Evolutionary conservation across 2,113 vertebrate genomes (phyloP), one percentile per base, ranked within the genome.

Genomic region (Saccopteryx leptura): DNA sequence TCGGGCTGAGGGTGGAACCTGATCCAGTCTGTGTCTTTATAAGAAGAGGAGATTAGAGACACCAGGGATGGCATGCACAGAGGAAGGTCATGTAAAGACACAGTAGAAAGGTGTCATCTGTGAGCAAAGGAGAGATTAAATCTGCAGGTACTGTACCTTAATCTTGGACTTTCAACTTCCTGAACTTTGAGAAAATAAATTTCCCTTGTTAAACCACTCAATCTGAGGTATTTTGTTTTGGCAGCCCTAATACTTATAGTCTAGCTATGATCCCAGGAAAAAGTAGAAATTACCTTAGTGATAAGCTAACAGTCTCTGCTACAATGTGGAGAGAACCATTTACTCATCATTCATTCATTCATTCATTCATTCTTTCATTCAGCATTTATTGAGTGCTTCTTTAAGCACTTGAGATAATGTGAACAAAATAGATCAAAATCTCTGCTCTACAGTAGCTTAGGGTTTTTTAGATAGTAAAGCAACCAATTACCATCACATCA

Each of bases 391-490:
- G 76, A 93, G 18, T 75, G 18, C 18, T 87, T 17, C 15, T 78
- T 31, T 81, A 88, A 56, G 24, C 3, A 31, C 56, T 58, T 94
- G 52, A 60, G 48, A 33, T 88, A 88, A 15, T 31, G 28, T 78
- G 65, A 69, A 56, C 2, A 39, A 78, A 87, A 75, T 7, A 88
- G 56, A 80, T 26, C 33, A 60, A 81, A 75, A 39, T 65, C 18
- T 81, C 31, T 89, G 46, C 52, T n/a, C 1, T 81, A 2, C 7
- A 39, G 39, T 24, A 48, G 48, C 31, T 60, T 71, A 52, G 52
- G 52, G 79, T 95, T 94, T 90, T 83, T 60, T 52, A 92, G 50
- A 17, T 63, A 46, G 46, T 10, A 48, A 92, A 80, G 24, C 7
- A 65, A 76, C 33, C 24, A 26, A 15, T 84, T 92, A 33, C 52